phyloP scores from a whole-genome alignment of 2,113 vertebrate species.

The Pelmatolapia mariae region DNA sequence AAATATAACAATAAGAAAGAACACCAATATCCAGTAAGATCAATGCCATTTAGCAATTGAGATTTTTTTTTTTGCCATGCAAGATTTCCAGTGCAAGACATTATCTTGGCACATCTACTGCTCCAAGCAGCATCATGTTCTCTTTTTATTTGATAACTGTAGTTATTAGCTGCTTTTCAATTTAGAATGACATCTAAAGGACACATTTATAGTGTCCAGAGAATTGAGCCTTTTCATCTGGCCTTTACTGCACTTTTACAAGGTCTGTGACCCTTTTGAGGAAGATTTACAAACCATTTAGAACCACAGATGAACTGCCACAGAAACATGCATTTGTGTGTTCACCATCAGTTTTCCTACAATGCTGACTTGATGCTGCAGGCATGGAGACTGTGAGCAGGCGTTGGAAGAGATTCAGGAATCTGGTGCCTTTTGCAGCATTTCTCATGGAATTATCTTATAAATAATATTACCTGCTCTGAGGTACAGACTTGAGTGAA shows the following conservation, averaged over 20 bases:
- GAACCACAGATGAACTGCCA: not conserved
- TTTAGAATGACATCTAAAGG: not conserved
- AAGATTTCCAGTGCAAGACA: not conserved
- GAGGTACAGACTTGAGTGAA: not conserved
- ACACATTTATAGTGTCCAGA: not conserved
- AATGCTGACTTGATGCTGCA: not conserved
- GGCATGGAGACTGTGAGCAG: not conserved
- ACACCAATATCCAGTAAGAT: not conserved
- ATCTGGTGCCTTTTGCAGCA: not conserved
- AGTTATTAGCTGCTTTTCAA: not conserved
- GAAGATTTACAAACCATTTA: fast-evolving
- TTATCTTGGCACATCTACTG: not conserved
- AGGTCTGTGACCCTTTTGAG: not conserved
- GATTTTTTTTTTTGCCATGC: fast-evolving
- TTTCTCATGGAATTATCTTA: not conserved
- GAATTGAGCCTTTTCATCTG: not conserved
- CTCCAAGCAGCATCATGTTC: not conserved
- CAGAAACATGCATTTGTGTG: not conserved
- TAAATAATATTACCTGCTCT: not conserved
- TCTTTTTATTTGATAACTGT: not conserved
- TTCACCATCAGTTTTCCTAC: not conserved
- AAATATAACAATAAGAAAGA: not conserved
- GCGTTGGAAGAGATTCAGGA: not conserved
- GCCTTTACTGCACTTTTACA: not conserved
- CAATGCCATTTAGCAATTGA: fast-evolving